Conservation (phyloP, 1,140 invertebrate genomes). For the Drosophila orosa region DNA sequence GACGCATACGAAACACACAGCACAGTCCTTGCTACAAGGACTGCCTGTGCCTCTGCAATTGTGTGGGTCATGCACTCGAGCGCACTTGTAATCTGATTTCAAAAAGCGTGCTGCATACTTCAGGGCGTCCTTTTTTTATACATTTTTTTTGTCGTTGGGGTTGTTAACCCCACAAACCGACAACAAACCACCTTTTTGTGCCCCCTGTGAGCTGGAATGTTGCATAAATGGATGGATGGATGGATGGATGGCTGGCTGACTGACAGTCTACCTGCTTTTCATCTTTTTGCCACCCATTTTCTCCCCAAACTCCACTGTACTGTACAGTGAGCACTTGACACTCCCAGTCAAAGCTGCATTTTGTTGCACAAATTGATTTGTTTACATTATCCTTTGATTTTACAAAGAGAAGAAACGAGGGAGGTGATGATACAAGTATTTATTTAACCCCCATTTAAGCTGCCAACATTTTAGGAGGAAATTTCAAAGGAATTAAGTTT, state of each 20-base stretch:
- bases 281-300: constrained; percentile 1
- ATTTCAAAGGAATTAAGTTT: background rate
- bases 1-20: constrained; percentile 2
- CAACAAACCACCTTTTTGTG: constrained; percentile 2
- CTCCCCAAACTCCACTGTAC: background rate
- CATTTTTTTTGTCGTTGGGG: constrained; percentile 33
- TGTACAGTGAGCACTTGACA: constrained; percentile 9
- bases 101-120: constrained; percentile 73
- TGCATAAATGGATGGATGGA: constrained; percentile 60
- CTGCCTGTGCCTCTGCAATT: constrained; percentile 13
- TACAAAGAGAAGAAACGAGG: accelerated
- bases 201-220: constrained; percentile 23
- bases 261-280: constrained; percentile 9
- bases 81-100: constrained; percentile 73
- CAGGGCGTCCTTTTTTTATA: constrained; percentile 39
- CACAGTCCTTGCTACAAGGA: constrained; percentile 15
- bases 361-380: background rate
- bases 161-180: constrained; percentile 65
- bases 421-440: background rate
- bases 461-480: background rate
- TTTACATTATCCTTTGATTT: constrained; percentile 1
- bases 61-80: constrained; percentile 73
- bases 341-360: constrained; percentile 6
- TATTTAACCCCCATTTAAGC: background rate
- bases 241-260: background rate